Evolutionary conservation across 2,113 vertebrate genomes (phyloP), one percentile per base, ranked within the genome.

Genomic region (Eurystomus gularis): DNA sequence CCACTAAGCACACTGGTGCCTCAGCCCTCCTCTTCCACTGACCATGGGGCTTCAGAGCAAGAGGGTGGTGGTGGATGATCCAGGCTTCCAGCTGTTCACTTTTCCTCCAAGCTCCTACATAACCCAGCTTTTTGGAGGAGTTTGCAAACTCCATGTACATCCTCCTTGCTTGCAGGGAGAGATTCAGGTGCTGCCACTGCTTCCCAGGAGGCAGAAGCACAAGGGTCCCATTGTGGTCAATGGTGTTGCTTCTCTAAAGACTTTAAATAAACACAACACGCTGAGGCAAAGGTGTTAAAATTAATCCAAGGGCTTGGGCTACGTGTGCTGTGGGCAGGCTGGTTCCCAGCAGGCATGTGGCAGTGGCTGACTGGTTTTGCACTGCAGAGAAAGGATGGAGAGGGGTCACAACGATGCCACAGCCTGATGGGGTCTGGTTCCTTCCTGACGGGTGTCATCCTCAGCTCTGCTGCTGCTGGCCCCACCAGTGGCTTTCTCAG

Each of bases 1-100:
- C 29, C 24, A 17, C 35, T 0, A 1, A 33, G 13, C 0, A 0
- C n/a, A 1, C 4, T 3, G 17, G 16, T 49, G 33, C 13, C 44
- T 29, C 39, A 68, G 5, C 7, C 39, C 31, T 76, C 37, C 37
- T 86, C 60, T 40, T 66, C 48, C 29, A 37, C 49, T 0, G 0
- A 3, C 42, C 2, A 0, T 0, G 3, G 68, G 40, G 10, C 29
- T 81, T 91, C 42, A 33, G 66, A 69, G 39, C 57, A 29, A 35
- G 19, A 55, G 3, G 28, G 49, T 1, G 14, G 49, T 1, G 14
- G 46, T 13, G 51, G 37, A 94, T 55, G 7, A 57, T 24, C n/a
- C 23, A 11, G 46, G 61, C 57, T 39, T 69, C 0, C 1, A 69
- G n/a, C 25, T 1, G 1, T 39, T 35, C 10, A 0, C 23, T 76